Evolutionary conservation across 2,113 vertebrate species (phyloP), one percentile per base, ranked within the genome.

Genomic region (Dolichallabes microphthalmus): DNA sequence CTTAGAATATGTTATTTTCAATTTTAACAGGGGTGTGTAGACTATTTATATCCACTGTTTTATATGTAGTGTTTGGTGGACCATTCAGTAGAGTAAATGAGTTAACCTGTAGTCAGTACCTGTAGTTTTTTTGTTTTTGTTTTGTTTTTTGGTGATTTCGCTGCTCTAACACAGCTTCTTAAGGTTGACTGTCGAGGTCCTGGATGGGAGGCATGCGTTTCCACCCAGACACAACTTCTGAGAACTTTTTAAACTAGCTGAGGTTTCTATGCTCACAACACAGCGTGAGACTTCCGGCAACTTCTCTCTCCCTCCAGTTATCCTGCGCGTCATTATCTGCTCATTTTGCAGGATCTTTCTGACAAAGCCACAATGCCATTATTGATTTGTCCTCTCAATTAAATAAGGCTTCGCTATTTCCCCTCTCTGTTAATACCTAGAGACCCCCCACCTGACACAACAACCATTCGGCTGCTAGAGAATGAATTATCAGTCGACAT

Each of bases 381-480:
- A 95, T 95, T 94, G 95, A 95, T 95, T 94, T 90, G 91, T 93
- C 92, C 93, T 94, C 92, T 94, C 94, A 95, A 95, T 95, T 95
- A 95, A 94, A 94, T 95, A 95, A 94, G 92, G 94, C 94, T 93
- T 93, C 90, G 91, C 91, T 92, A 90, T 92, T 90, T 91, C 90
- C 86, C 90, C 82, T 85, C 91, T 90, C 90, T 90, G 92, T 93
- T 94, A 94, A 95, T 94, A 94, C 93, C 94, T 88, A 93, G 94
- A 95, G 94, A 95, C 94, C 93, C 93, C 93, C 92, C 91, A 92
- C 93, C 94, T 93, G 91, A 92, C 94, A 92, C 94, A 94, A 94
- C 93, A 94, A 93, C 93, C 93, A 94, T 94, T 94, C 91, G 90
- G 92, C 91, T 89, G 90, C 90, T 90, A 86, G 90, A 52, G 90